These are phyloP conservation scores for Netelia virgata DNA, from an alignment of 2,888 invertebrate species.

Conservation along the genomic window DNA sequence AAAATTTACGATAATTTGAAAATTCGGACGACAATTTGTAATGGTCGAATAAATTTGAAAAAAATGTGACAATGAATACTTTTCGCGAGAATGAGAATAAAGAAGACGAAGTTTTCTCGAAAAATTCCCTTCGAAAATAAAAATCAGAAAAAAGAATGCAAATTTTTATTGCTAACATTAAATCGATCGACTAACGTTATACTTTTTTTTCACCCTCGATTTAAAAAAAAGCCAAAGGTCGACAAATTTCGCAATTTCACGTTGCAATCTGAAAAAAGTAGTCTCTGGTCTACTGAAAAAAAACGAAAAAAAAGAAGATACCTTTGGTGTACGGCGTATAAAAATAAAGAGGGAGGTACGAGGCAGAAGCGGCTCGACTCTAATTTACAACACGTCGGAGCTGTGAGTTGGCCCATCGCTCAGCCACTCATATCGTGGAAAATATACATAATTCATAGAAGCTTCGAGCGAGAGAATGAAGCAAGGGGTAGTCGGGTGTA, in stretches of 20 bases:
- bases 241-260: no score
- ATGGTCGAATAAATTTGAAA: background rate
- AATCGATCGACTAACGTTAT: no score
- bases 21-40: background rate
- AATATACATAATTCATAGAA: slow-evolving; percentile 83
- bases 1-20: slow-evolving; percentile 16
- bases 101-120: background rate
- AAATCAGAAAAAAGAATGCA: no score
- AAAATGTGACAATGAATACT: background rate
- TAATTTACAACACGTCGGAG: slow-evolving; percentile 84
- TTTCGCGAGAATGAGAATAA: slow-evolving; percentile 7
- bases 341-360: slow-evolving; percentile 3
- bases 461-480: slow-evolving; percentile 60
- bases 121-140: no score
- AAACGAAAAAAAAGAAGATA: slow-evolving; percentile 1
- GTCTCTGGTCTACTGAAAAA: no score
- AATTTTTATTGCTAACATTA: no score
- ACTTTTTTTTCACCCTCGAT: no score
- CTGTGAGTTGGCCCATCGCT: slow-evolving; percentile 81
- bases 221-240: no score
- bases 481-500: slow-evolving; percentile 47
- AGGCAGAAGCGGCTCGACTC: slow-evolving; percentile 68
- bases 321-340: background rate
- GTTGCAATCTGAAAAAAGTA: background rate
- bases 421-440: slow-evolving; percentile 83